Evolutionary conservation across 37 sponge, comb jelly and placozoan genomes (phyloP), one percentile per base, ranked within the genome.

Genomic region (Halisarca cf. caerulea): DNA sequence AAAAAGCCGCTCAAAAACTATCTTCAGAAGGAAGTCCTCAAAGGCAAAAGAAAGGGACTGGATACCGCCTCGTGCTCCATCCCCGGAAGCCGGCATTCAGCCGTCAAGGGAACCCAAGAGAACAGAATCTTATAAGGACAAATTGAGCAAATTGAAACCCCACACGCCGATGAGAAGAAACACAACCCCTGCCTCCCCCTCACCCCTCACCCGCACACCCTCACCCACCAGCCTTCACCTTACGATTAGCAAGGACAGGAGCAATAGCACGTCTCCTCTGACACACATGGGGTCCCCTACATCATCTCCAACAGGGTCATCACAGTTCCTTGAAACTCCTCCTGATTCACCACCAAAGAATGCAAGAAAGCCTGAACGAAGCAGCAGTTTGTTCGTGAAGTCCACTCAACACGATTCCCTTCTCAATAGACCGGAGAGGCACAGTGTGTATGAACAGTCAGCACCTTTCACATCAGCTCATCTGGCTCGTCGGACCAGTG

Each of bases 291-390:
- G 84, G 24, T 87, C 92, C 0, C 89, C 92, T 8, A 84, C 66
- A n/a, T 82, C 79, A 35, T 89, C 90, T 30, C 93, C 93, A 18
- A 89, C 93, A 0, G 93, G 93, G 28, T 92, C 93, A n/a, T 14
- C 44, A 23, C 51, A 47, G 24, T 0, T 24, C 38, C n/a, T 43
- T 77, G 62, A 86, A 44, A 82, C 78, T 25, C 89, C 89, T n/a
- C 86, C 87, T 8, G 78, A 83, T 58, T 89, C 93, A 17, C 89
- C 90, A 3, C 68, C 90, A 34, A 89, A 41, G 5, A 33, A 55
- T 28, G 3, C 59, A 30, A 82, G 80, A 44, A 61, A 74, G 77
- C 77, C 77, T 6, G 77, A 43, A 40, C 32, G 77, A 2, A 74
- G 77, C 41, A 40, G 42, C 17, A 74, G 77, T 41, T 43, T 74